Base-by-base conservation (phyloP, 2,888 invertebrate genomes). In the Dasypolia templi region DNA sequence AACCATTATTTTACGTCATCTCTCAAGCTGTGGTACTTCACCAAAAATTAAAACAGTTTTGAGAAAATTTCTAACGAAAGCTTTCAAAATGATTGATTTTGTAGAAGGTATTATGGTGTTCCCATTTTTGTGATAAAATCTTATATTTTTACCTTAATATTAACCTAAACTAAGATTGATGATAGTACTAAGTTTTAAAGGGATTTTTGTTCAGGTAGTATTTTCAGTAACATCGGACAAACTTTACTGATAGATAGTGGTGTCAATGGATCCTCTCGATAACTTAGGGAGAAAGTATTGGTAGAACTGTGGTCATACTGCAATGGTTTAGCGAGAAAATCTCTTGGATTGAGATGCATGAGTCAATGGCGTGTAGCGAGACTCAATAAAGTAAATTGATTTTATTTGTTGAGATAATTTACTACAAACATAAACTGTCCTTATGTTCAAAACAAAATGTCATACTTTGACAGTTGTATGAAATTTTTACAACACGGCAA, bases 221-320 rank as follows among this genome's bases (percentile, higher is more conserved):
- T 76, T 68, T 75, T 68, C 63, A 39, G 64, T 55, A 56, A 62
- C 32, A n/a, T 6, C 39, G 51, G 7, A 46, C 32, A 61, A 79
- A 79, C 51, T 82, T 79, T 70, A 68, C 71, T 62, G 64, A 70
- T 70, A 65, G 49, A 82, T 82, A 70, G 65, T 58, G 46, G 79
- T 79, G 79, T 79, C 77, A 66, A 77, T 62, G 61, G 65, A 4
- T 73, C 59, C 63, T 77, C 78, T 62, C 65, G 55, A 77, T 77
- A 79, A 82, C 56, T 77, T 77, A 77, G 32, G 63, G 44, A 65
- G 78, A 82, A 77, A 79, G 82, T 77, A 79, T 79, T 77, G 82
- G 55, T 44, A 56, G 70, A 46, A 19, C 61, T 42, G 39, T 51
- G 56, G 65, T 70, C 39, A 66, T n/a, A 65, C 6, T n/a, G 70